A percentile compares a stretch with the other conserved stretches of the same genome.
phyloP scores from a whole-genome alignment of 2,113 vertebrate genomes.

The Rafetus swinhoei region DNA sequence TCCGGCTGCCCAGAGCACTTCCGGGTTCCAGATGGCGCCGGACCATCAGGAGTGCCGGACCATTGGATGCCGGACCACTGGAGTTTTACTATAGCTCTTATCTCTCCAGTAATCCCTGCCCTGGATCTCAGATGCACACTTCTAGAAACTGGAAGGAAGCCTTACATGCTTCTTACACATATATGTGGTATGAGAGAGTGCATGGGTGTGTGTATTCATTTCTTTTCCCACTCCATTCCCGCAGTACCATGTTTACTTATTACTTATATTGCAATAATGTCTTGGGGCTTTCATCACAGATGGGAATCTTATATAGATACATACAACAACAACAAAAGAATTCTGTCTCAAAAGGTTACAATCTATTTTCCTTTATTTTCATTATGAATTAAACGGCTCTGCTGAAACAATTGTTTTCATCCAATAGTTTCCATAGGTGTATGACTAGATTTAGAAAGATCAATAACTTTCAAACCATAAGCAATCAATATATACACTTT shows the following conservation, averaged over 20 bases:
- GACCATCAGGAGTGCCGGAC: no score
- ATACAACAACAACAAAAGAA: neutral
- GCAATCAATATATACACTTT: neutral
- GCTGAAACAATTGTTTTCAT: neutral
- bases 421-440: neutral
- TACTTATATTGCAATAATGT: neutral
- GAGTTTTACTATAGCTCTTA: neutral
- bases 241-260: neutral
- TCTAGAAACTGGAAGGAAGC: no score
- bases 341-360: neutral
- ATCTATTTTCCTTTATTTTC: neutral
- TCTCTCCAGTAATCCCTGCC: neutral
- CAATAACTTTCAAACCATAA: neutral
- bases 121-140: no score
- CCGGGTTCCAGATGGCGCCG: no score
- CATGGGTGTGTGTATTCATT: neutral
- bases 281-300: neutral
- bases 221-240: neutral
- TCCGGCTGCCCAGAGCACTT: no score
- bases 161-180: neutral
- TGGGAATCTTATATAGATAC: neutral
- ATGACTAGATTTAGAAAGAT: neutral
- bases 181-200: neutral
- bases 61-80: no score
- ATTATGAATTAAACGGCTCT: neutral